phyloP scores from a whole-genome alignment of 2,888 invertebrate genomes.

The Imbricaverruca yamaguchii region DNA sequence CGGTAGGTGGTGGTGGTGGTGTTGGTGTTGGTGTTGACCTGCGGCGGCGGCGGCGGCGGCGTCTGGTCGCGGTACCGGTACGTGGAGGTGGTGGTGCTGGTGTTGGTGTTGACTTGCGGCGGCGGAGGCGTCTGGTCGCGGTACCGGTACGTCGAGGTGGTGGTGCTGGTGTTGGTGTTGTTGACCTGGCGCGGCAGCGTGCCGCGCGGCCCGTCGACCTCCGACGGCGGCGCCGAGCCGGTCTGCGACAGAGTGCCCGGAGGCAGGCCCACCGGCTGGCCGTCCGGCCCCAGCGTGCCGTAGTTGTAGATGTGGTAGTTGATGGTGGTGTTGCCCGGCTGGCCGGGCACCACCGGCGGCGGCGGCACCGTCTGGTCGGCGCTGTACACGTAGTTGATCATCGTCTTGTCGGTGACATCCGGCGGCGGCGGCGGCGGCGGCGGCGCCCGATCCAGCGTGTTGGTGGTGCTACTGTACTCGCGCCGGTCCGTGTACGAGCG shows the following conservation, averaged over 20 bases:
- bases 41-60: neutral
- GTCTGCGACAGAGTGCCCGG: neutral
- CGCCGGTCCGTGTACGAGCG: neutral
- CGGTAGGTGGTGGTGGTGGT: neutral
- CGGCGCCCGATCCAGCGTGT: neutral
- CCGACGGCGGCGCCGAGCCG: conserved; percentile 6
- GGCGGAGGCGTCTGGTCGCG: neutral
- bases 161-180: neutral
- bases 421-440: neutral
- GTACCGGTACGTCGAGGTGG: neutral
- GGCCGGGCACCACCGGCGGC: neutral
- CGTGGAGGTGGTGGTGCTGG: neutral
- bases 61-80: neutral
- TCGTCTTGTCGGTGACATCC: conserved; percentile 9
- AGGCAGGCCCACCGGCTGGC: conserved; percentile 6
- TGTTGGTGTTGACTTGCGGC: neutral
- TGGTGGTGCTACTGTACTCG: neutral
- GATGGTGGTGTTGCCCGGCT: conserved; percentile 18
- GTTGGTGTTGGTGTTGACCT: conserved; percentile 1
- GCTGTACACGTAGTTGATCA: neutral
- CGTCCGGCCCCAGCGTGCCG: conserved; percentile 20
- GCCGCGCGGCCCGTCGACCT: neutral
- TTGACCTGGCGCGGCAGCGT: neutral
- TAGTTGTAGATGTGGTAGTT: conserved; percentile 24
- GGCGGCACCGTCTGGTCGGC: neutral